These are phyloP conservation scores for Nanger granti DNA, from an alignment of 2,113 vertebrate species.

Conservation along the genomic window DNA sequence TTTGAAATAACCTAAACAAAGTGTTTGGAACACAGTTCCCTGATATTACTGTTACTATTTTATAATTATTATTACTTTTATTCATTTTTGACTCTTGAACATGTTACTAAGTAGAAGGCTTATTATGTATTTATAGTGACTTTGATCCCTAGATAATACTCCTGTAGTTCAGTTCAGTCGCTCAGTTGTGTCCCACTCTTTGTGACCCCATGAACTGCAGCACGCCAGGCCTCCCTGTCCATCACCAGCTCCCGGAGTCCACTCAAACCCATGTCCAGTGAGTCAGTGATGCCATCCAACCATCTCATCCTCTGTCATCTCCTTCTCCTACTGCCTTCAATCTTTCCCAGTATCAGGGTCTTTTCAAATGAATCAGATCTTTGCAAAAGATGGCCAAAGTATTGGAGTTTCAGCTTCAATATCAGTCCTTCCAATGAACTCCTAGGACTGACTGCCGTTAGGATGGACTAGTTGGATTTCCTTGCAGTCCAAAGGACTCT, in stretches of 20 bases:
- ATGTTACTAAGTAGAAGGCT: not conserved
- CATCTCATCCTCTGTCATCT: not conserved
- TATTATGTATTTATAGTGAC: not conserved
- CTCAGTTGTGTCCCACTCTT: not conserved
- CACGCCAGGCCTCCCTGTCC: not conserved
- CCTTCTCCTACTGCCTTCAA: not conserved
- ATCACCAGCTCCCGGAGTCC: fast-evolving
- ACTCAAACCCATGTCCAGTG: not conserved
- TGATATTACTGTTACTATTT: not conserved
- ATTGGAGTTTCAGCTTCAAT: not conserved
- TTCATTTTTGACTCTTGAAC: not conserved
- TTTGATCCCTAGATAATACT: not conserved
- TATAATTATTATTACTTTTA: not conserved
- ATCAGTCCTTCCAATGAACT: not conserved
- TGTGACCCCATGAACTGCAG: not conserved
- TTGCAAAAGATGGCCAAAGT: not conserved
- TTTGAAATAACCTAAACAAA: not conserved
- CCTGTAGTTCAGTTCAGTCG: not conserved
- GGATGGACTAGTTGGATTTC: not conserved
- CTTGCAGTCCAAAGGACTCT: not conserved
- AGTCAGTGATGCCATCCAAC: not conserved
- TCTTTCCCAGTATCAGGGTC: not conserved
- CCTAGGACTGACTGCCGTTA: not conserved
- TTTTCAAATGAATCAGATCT: not conserved
- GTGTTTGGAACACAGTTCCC: not conserved